Evolutionary conservation across 2,888 invertebrate genomes (phyloP).

Genomic region (Gibbula magus): DNA sequence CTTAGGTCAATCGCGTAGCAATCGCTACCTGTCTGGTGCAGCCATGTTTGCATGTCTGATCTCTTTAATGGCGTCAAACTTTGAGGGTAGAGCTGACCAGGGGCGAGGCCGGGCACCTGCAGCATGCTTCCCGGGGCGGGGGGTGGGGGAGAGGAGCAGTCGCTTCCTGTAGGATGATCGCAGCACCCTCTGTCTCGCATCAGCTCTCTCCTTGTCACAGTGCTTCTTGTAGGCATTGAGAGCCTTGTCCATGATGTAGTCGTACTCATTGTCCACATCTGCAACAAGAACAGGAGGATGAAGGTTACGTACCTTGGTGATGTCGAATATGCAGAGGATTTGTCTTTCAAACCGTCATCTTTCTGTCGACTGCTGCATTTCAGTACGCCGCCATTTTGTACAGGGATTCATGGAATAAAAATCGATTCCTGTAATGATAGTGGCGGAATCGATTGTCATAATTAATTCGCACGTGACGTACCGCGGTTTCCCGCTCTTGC

Average conservation of each 20-base stretch:
- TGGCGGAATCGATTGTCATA: conserved; percentile 8
- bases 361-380: neutral
- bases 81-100: conserved; percentile 14
- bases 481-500: neutral
- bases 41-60: conserved; percentile 48
- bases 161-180: conserved; percentile 40
- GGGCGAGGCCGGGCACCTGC: conserved; percentile 20
- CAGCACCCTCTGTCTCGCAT: conserved; percentile 44
- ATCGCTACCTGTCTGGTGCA: conserved; percentile 37
- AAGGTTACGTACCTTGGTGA: neutral
- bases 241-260: conserved; percentile 61
- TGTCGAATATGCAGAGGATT: neutral
- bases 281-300: conserved; percentile 26
- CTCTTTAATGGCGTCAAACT: conserved; percentile 48
- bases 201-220: conserved; percentile 51
- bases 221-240: conserved; percentile 56
- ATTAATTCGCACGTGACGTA: conserved; percentile 14
- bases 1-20: no score
- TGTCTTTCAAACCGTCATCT: neutral
- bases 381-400: conserved; percentile 14
- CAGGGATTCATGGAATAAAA: conserved; percentile 13
- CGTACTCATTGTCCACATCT: conserved; percentile 63
- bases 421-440: neutral
- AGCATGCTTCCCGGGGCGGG: conserved; percentile 42
- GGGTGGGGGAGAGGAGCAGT: conserved; percentile 28